Percentiles rank a stretch among this genome's conserved stretches.
These are phyloP conservation scores for Pycnomerus fuliginosus DNA, from an alignment of 2,888 invertebrate genomes.

Conservation along the genomic window DNA sequence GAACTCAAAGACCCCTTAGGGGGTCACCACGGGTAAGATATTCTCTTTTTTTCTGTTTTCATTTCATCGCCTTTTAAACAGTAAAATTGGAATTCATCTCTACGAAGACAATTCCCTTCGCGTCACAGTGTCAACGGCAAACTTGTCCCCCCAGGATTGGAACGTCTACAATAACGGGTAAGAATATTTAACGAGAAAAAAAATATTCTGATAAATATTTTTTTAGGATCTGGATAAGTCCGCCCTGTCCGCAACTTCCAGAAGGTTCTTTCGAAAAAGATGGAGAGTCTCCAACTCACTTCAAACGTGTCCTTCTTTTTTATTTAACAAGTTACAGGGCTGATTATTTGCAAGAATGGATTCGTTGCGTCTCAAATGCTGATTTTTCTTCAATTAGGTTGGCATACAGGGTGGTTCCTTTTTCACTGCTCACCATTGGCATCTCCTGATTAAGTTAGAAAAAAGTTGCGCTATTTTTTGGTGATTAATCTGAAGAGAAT, in stretches of 20 bases:
- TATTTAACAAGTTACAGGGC: conserved; percentile 77
- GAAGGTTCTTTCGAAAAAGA: conserved; percentile 54
- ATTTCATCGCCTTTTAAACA: conserved; percentile 38
- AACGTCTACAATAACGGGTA: conserved; percentile 89
- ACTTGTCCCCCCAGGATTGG: conserved; percentile 90
- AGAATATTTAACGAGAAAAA: conserved; percentile 20
- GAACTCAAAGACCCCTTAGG: conserved; percentile 78
- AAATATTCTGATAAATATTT: conserved; percentile 8
- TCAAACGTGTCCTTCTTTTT: conserved; percentile 73
- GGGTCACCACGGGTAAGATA: conserved; percentile 80
- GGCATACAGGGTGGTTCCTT: too few species aligned
- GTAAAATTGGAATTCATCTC: conserved; percentile 83
- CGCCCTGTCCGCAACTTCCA: conserved; percentile 67
- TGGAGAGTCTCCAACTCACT: conserved; percentile 83
- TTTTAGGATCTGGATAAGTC: conserved; percentile 85
- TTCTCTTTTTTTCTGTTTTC: conserved; percentile 4
- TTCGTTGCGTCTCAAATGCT: conserved; percentile 69
- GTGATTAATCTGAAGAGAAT: too few species aligned
- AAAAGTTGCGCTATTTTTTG: too few species aligned
- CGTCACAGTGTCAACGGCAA: conserved; percentile 88
- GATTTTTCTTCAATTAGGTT: conserved; percentile 81
- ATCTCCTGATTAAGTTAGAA: too few species aligned
- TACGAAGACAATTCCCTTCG: conserved; percentile 81
- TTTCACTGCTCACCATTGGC: too few species aligned
- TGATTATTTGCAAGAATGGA: conserved; percentile 69